Evolutionary conservation across 2,888 invertebrate species (phyloP).

Genomic region (Philonicus albiceps): DNA sequence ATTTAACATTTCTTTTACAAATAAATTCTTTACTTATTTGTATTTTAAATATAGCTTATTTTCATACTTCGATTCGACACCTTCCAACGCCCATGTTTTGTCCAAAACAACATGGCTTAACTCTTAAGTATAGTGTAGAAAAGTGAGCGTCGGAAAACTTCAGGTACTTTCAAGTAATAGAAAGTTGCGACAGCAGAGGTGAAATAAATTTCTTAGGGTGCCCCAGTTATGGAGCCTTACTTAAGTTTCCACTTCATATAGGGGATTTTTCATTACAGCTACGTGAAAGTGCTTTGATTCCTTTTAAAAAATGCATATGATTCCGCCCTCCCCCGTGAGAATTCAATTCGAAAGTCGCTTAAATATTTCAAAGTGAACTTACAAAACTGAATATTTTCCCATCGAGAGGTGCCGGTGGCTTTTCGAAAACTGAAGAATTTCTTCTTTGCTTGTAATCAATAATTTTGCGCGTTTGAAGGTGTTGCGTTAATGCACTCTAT

Average conservation of each 20-base stretch:
- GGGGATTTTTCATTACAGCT: neutral
- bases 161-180: neutral
- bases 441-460: neutral
- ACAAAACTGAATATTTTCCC: neutral
- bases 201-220: neutral
- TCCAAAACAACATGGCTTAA: neutral
- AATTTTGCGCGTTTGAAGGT: slow-evolving; percentile 5
- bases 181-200: neutral
- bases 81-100: neutral
- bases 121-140: neutral
- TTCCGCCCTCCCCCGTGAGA: neutral
- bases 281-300: neutral
- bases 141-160: neutral
- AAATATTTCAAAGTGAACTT: neutral
- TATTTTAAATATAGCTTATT: neutral
- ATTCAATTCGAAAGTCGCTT: slow-evolving; percentile 1
- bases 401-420: neutral
- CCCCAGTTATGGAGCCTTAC: neutral
- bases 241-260: neutral
- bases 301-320: neutral
- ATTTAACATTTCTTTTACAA: neutral
- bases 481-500: neutral
- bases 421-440: neutral
- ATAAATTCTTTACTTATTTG: neutral
- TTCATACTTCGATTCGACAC: neutral